Base-by-base conservation (phyloP, 2,888 invertebrate genomes). In the Volucella inanis region DNA sequence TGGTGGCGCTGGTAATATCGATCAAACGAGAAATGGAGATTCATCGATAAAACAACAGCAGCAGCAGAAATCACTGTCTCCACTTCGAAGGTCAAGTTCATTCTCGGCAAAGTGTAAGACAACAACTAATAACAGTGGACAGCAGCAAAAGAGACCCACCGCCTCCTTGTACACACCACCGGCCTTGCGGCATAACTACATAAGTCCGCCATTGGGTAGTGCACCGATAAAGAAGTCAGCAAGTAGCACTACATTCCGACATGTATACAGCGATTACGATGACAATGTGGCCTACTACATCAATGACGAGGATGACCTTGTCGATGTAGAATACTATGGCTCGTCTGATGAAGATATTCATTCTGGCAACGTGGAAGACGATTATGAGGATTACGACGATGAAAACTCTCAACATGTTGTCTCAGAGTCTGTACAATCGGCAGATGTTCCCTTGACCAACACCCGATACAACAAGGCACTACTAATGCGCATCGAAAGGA, bases 391-490 rank as follows among this genome's bases (percentile, higher is more conserved):
- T 9, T 87, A 87, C 45, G 78, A 90, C 90, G 81, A 91, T 90
- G 87, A 83, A n/a, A 59, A 70, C 18, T 50, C 68, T 0, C 77
- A 82, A 15, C 61, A 83, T 39, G 38, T 71, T 2, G 75, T 61
- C 41, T 71, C 86, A 0, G 80, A 84, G 55, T 59, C 70, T 9
- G 71, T 80, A 41, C 76, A 70, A 11, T 39, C 72, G n/a, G 55
- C 12, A 4, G 80, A 86, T 8, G 80, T 68, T 8, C 91, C 92
- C 67, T 88, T 94, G 78, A 92, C 93, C 52, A 93, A 93, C 87
- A 94, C 94, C 89, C 94, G 93, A 78, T 95, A 95, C 88, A 97
- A 97, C 90, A 93, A 96, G 87, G 95, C 96, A n/a, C 93, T 94
- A 81, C 94, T 95, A 90, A 92, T 96, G 92, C 93, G 96, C 55